Conservation (phyloP, 2,797 vertebrate species). For the Girardinus metallicus region DNA sequence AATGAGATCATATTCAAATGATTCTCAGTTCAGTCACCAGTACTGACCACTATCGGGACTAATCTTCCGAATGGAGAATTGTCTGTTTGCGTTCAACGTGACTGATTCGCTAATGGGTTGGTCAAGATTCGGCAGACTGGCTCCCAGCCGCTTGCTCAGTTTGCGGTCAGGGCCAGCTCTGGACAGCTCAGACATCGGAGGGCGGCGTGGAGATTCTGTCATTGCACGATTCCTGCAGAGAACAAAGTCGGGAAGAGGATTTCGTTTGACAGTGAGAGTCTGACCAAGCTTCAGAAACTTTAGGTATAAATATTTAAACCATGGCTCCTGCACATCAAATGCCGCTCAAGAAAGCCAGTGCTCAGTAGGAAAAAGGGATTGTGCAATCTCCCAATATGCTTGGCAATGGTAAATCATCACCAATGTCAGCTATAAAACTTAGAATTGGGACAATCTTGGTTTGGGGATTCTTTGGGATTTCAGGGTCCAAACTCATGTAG, state of each 20-base stretch:
- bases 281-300: neutral
- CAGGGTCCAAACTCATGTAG: neutral
- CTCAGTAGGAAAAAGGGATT: neutral
- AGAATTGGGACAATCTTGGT: neutral
- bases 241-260: neutral
- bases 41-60: conserved; percentile 64
- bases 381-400: neutral
- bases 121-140: conserved; percentile 91
- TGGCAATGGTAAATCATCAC: neutral
- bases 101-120: conserved; percentile 50
- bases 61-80: conserved; percentile 56
- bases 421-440: neutral
- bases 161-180: conserved; percentile 58
- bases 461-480: neutral
- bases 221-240: conserved; percentile 75
- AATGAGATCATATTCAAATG: neutral
- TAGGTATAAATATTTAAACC: neutral
- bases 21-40: neutral
- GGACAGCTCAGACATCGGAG: conserved; percentile 84
- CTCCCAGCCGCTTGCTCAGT: conserved; percentile 85
- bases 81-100: conserved; percentile 23
- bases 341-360: neutral
- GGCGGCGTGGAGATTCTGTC: conserved; percentile 80
- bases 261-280: neutral
- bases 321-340: neutral